Percentiles rank a stretch among this genome's conserved stretches.
Evolutionary conservation across 2,113 vertebrate species (phyloP).

Genomic region (Brachyhypopomus gauderio): DNA sequence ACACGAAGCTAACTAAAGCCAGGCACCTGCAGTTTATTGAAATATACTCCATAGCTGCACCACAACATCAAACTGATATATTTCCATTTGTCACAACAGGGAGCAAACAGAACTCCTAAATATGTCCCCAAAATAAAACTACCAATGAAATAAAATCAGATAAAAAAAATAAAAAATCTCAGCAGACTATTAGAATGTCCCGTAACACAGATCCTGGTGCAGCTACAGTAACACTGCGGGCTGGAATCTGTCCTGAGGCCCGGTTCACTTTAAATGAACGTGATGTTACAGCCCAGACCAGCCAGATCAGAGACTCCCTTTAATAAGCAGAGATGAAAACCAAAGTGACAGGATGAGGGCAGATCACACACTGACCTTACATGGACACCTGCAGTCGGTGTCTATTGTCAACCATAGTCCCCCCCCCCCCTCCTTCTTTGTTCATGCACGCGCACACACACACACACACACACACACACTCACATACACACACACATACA

Average conservation of each 20-base stretch:
- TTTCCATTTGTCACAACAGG: conserved; percentile 20
- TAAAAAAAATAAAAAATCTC: conserved; percentile 44
- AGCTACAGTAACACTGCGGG: conserved; percentile 27
- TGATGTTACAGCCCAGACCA: conserved; percentile 13
- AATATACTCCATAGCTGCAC: conserved; percentile 5
- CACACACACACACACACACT: not conserved
- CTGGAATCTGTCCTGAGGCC: conserved; percentile 31
- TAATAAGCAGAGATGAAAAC: conserved; percentile 12
- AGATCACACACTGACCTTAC: not conserved
- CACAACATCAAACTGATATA: conserved; percentile 43
- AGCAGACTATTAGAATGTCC: conserved; percentile 49
- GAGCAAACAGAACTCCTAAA: conserved; percentile 36
- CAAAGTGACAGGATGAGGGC: too few species aligned
- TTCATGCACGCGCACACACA: not conserved
- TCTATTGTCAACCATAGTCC: not conserved
- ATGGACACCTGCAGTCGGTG: too few species aligned
- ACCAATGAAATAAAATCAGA: conserved; percentile 40
- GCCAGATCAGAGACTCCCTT: conserved; percentile 2
- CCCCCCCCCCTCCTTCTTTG: not conserved
- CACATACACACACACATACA: too few species aligned
- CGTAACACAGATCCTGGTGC: conserved; percentile 39
- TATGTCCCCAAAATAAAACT: conserved; percentile 35
- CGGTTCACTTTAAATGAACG: conserved; percentile 43
- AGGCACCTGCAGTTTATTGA: conserved; percentile 29
- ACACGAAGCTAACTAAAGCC: conserved; percentile 16